Conservation (phyloP, 2,797 vertebrate genomes). For the Ibycter americanus region DNA sequence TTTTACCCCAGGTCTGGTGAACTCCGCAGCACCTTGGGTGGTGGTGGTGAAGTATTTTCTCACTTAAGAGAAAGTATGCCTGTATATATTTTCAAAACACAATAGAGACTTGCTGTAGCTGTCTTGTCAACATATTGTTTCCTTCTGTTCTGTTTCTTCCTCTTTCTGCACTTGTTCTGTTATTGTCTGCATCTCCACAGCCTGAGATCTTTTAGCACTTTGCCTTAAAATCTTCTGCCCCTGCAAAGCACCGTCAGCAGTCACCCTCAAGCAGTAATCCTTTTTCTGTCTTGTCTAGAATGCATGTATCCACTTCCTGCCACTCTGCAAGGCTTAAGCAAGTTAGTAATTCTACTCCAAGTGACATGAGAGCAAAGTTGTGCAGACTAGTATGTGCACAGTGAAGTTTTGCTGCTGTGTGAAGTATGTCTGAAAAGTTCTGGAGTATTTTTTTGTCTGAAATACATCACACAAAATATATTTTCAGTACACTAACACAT, state of each 20-base stretch:
- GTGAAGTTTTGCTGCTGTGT: neutral
- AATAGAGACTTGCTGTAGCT: neutral
- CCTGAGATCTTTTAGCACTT: neutral
- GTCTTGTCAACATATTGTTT: neutral
- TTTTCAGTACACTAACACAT: neutral
- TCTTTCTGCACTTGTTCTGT: neutral
- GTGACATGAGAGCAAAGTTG: neutral
- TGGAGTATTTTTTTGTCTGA: neutral
- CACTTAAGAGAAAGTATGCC: neutral
- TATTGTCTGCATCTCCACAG: neutral
- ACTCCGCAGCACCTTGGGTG: neutral
- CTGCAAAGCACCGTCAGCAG: neutral
- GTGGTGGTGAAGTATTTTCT: neutral
- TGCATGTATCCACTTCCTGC: neutral
- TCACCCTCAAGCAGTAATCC: neutral
- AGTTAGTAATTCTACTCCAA: neutral
- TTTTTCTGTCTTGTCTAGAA: neutral
- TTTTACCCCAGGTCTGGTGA: neutral
- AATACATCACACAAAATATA: neutral
- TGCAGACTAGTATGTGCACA: neutral
- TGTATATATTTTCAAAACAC: neutral
- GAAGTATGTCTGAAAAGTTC: neutral
- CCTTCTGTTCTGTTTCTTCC: neutral
- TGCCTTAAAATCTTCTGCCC: neutral
- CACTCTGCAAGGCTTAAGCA: neutral